Conservation (phyloP, 2,797 vertebrate genomes). For the Poeciliopsis paucimaculata region DNA sequence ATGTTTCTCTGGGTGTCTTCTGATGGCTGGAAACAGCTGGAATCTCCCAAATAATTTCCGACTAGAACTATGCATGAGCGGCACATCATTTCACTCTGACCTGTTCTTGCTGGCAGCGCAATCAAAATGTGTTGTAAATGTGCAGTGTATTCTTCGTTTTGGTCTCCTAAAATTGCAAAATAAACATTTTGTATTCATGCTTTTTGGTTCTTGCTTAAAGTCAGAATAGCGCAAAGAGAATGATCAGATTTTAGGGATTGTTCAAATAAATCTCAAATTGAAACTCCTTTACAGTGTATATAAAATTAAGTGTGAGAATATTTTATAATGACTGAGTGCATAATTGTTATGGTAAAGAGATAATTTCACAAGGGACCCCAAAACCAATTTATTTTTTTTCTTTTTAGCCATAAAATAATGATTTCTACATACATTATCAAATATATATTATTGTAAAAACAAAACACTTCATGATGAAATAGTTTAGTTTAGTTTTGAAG, state of each 20-base stretch:
- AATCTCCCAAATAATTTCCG: conserved; percentile 47
- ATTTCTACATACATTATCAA: too few species aligned
- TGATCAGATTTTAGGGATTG: neutral
- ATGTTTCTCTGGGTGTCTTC: conserved; percentile 27
- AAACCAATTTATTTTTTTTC: too few species aligned
- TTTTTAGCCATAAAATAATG: too few species aligned
- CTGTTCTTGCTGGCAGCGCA: conserved; percentile 12
- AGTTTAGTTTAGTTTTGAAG: neutral
- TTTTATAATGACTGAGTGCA: conserved; percentile 59
- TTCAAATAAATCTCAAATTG: conserved; percentile 39
- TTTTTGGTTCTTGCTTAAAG: conserved; percentile 15
- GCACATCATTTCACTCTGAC: conserved; percentile 22
- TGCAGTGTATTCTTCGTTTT: conserved; percentile 23
- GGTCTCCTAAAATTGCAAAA: conserved; percentile 11
- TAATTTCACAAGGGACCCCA: conserved; percentile 23
- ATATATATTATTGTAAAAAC: too few species aligned
- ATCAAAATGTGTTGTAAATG: conserved; percentile 32
- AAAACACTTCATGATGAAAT: too few species aligned
- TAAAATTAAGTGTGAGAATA: conserved; percentile 53
- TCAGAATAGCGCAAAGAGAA: conserved; percentile 17
- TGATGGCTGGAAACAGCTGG: conserved; percentile 52
- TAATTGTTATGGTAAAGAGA: conserved; percentile 62
- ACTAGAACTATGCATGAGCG: conserved; percentile 20
- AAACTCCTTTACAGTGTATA: conserved; percentile 59
- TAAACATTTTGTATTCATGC: conserved; percentile 35